A percentile compares a stretch with the other conserved stretches of the same genome.
Conservation (phyloP, 2,888 invertebrate species). For the Drosophila mercatorum region DNA sequence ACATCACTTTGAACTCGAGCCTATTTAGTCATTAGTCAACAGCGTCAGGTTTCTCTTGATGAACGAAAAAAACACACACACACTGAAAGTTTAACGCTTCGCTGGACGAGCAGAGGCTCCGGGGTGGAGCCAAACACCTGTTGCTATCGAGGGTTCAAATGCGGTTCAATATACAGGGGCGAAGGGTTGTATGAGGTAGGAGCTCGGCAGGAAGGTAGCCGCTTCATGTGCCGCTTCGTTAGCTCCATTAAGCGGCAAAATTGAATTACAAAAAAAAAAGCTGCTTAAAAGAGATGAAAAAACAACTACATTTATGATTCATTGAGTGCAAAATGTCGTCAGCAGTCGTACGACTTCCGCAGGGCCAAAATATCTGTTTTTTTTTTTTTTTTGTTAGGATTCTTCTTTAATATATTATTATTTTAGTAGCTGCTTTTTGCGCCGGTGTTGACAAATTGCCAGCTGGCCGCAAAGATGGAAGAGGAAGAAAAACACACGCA, state of each 20-base stretch:
- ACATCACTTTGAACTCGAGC: background rate
- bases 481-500: slow-evolving; percentile 10
- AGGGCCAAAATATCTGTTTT: slow-evolving; percentile 35
- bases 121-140: slow-evolving; percentile 61
- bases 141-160: slow-evolving; percentile 42
- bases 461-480: slow-evolving; percentile 44
- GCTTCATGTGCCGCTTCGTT: slow-evolving; percentile 59
- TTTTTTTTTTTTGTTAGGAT: background rate
- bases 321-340: slow-evolving; percentile 68
- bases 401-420: slow-evolving; percentile 2
- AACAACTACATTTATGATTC: slow-evolving; percentile 59
- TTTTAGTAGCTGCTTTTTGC: slow-evolving; percentile 13
- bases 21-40: slow-evolving; percentile 33
- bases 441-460: slow-evolving; percentile 66
- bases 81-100: slow-evolving; percentile 58
- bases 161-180: slow-evolving; percentile 8
- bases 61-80: slow-evolving; percentile 12
- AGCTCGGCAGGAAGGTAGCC: background rate
- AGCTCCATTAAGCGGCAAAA: slow-evolving; percentile 59
- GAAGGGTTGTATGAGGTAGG: slow-evolving; percentile 1
- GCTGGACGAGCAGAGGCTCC: slow-evolving; percentile 24
- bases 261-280: slow-evolving; percentile 49
- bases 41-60: slow-evolving; percentile 44
- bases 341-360: slow-evolving; percentile 64
- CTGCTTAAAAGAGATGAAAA: slow-evolving; percentile 15